Conservation (phyloP, 2,113 vertebrate species). For the Ophiodon elongatus region DNA sequence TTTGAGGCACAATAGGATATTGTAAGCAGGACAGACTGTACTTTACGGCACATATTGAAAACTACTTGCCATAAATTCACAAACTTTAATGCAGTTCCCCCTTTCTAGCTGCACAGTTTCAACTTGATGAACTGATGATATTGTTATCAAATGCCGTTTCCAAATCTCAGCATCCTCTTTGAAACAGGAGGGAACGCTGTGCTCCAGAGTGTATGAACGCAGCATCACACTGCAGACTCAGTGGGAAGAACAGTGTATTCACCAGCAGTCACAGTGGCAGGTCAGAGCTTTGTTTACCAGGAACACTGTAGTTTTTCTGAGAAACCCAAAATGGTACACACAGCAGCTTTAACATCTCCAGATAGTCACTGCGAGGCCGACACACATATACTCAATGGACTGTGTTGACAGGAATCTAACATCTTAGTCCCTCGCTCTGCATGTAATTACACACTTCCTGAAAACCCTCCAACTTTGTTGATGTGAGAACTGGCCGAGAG, state of each 20-base stretch:
- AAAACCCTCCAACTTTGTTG: constrained; percentile 59
- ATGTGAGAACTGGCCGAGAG: constrained; percentile 43
- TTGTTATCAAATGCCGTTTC: neutral
- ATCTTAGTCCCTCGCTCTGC: constrained; percentile 46
- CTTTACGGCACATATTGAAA: neutral
- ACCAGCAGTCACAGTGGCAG: neutral
- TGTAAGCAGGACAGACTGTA: neutral
- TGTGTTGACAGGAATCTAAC: constrained; percentile 37
- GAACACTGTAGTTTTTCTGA: neutral
- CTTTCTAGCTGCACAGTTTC: neutral
- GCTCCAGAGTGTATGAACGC: neutral
- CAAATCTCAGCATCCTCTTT: neutral
- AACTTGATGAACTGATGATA: constrained; percentile 14
- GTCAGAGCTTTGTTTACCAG: constrained; percentile 33
- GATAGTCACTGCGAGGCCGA: neutral
- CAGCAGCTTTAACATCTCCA: constrained; percentile 11
- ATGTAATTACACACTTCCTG: constrained; percentile 44
- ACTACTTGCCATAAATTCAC: neutral
- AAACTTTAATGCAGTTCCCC: neutral
- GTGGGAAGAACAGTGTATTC: neutral
- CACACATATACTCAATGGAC: constrained; percentile 14
- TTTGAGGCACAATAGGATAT: neutral
- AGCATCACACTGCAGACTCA: neutral
- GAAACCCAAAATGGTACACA: neutral
- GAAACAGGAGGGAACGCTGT: neutral